A percentile compares a stretch with the other conserved stretches of the same genome.
Conservation (phyloP, 1,140 invertebrate genomes). For the Bombus vancouverensis region DNA sequence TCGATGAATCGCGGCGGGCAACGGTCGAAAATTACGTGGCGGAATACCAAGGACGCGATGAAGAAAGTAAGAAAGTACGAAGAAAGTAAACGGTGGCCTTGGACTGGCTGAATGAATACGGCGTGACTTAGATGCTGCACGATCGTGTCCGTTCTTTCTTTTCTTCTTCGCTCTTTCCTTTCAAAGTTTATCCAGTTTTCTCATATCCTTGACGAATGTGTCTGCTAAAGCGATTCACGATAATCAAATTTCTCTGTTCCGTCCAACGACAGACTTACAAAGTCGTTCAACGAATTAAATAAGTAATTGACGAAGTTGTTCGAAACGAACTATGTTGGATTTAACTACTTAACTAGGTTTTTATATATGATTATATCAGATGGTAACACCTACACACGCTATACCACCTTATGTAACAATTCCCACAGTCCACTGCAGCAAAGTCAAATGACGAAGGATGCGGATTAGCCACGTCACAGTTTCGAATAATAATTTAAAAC, state of each 20-base stretch:
- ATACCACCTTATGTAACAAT: constrained; percentile 40
- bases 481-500: not conserved
- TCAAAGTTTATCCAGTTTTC: not conserved
- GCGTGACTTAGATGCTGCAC: not conserved
- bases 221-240: too few species aligned
- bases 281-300: not conserved
- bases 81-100: constrained; percentile 57
- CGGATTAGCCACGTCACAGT: not conserved
- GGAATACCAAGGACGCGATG: constrained; percentile 8
- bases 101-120: constrained; percentile 7
- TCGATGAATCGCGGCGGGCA: not conserved
- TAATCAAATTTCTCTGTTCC: too few species aligned
- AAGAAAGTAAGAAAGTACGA: constrained; percentile 61
- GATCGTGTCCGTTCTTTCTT: not conserved
- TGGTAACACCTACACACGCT: constrained; percentile 13
- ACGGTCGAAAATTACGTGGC: constrained; percentile 20
- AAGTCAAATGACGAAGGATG: constrained; percentile 35
- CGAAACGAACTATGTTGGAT: not conserved
- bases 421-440: constrained; percentile 3
- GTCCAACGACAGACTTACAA: not conserved
- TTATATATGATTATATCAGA: not conserved
- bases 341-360: constrained; percentile 4
- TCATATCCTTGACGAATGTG: not conserved
- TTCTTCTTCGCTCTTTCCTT: not conserved
- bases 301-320: not conserved